Evolutionary conservation across 2,888 invertebrate genomes (phyloP).

Genomic region (Piscicola geometra): DNA sequence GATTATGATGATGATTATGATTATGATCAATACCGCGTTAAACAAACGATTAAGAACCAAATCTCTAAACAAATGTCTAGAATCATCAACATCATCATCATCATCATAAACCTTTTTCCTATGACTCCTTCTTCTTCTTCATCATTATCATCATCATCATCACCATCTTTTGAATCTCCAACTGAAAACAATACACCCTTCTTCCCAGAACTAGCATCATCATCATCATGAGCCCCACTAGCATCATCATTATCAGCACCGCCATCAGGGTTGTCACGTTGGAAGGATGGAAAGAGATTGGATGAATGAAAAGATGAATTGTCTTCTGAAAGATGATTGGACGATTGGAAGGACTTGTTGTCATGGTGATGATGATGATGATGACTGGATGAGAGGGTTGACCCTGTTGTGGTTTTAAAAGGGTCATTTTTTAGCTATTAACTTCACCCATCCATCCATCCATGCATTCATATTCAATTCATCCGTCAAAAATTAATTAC

Average conservation of each 20-base stretch:
- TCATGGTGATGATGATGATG: background rate
- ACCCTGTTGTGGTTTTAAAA: too few species aligned
- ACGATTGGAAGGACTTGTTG: background rate
- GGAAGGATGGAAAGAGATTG: background rate
- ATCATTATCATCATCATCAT: conserved; percentile 5
- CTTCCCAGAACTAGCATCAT: too few species aligned
- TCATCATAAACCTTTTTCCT: background rate
- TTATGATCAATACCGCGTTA: background rate
- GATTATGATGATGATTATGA: too few species aligned
- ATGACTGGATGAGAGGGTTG: too few species aligned
- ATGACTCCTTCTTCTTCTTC: too few species aligned
- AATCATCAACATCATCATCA: background rate
- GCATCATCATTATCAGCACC: too few species aligned
- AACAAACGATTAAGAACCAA: background rate
- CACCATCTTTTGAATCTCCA: conserved; percentile 2
- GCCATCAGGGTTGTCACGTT: background rate
- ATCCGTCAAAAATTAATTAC: too few species aligned
- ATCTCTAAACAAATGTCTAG: background rate
- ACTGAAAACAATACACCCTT: too few species aligned
- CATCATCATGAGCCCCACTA: too few species aligned
- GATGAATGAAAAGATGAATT: background rate
- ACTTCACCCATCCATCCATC: too few species aligned
- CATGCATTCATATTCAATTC: too few species aligned
- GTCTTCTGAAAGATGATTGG: background rate
- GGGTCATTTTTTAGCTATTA: too few species aligned